phyloP scores from a whole-genome alignment of 2,113 vertebrate genomes.

The Cryptomyrus ogoouensis region DNA sequence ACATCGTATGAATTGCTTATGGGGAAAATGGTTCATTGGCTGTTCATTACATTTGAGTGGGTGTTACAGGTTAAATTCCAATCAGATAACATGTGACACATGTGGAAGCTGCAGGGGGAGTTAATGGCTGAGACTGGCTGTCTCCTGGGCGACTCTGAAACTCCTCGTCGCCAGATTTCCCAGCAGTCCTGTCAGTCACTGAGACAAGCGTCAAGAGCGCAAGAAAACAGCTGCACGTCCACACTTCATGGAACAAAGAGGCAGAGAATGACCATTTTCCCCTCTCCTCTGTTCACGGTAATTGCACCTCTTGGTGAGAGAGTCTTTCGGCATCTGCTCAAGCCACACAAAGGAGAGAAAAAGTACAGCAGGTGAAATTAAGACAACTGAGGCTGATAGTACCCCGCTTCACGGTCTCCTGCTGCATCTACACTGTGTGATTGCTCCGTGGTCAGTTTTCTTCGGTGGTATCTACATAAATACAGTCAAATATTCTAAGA shows the following conservation, averaged over 20 bases:
- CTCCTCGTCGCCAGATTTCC: slow-evolving; percentile 26
- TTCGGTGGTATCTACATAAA: background rate
- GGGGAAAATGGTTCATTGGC: background rate
- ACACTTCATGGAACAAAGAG: slow-evolving; percentile 13
- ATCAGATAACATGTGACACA: background rate
- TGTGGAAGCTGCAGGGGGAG: background rate
- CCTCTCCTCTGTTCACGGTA: slow-evolving; percentile 17
- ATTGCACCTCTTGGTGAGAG: slow-evolving; percentile 24
- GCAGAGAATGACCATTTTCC: slow-evolving; percentile 21
- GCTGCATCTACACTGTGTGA: background rate
- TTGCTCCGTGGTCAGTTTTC: background rate
- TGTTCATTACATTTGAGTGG: background rate
- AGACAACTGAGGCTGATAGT: slow-evolving; percentile 25
- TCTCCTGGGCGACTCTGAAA: slow-evolving; percentile 13
- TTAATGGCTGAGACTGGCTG: background rate
- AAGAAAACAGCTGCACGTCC: slow-evolving; percentile 6
- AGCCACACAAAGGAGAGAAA: slow-evolving; percentile 26
- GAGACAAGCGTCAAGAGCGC: slow-evolving; percentile 2
- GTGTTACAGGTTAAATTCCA: background rate
- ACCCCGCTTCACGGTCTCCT: background rate
- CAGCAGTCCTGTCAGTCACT: slow-evolving; percentile 39
- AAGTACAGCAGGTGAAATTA: slow-evolving; percentile 34
- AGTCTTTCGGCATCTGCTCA: slow-evolving; percentile 33
- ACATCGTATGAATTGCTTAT: background rate
- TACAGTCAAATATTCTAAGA: background rate